Evolutionary conservation across 2,888 invertebrate species (phyloP).

Genomic region (Argyra leucocephala): DNA sequence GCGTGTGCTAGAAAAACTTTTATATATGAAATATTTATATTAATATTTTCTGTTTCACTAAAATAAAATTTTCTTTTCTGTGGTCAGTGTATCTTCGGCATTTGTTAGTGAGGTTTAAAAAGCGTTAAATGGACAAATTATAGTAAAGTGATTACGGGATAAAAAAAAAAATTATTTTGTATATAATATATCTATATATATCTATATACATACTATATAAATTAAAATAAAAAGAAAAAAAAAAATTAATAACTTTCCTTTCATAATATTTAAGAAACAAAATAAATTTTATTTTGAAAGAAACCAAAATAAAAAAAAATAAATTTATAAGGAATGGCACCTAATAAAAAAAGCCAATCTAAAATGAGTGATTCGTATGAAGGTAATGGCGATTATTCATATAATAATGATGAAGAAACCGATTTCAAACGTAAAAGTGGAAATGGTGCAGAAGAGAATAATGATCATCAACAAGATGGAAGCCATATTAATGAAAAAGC

Average conservation of each 20-base stretch:
- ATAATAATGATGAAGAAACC: conserved; percentile 39
- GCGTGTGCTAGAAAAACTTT: neutral
- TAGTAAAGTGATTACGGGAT: neutral
- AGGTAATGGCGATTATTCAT: conserved; percentile 41
- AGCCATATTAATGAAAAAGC: conserved; percentile 58
- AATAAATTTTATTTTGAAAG: neutral
- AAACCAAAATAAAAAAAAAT: neutral
- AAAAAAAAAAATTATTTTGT: neutral
- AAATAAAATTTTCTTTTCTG: conserved; percentile 6
- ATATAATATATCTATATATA: neutral
- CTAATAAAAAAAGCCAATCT: conserved; percentile 4
- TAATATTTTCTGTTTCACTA: neutral
- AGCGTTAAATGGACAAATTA: neutral
- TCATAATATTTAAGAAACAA: neutral
- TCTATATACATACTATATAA: neutral
- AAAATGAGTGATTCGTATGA: conserved; percentile 43
- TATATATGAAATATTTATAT: neutral
- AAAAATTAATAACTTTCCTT: neutral
- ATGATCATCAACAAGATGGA: conserved; percentile 33
- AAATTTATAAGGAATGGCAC: conserved; percentile 1
- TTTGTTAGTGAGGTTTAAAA: neutral
- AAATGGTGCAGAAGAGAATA: conserved; percentile 46
- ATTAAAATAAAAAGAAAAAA: neutral
- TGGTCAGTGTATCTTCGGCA: conserved; percentile 4
- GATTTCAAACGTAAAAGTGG: conserved; percentile 37